Base-by-base conservation (phyloP, 2,888 invertebrate species). In the Stenchaetothrips biformis region DNA sequence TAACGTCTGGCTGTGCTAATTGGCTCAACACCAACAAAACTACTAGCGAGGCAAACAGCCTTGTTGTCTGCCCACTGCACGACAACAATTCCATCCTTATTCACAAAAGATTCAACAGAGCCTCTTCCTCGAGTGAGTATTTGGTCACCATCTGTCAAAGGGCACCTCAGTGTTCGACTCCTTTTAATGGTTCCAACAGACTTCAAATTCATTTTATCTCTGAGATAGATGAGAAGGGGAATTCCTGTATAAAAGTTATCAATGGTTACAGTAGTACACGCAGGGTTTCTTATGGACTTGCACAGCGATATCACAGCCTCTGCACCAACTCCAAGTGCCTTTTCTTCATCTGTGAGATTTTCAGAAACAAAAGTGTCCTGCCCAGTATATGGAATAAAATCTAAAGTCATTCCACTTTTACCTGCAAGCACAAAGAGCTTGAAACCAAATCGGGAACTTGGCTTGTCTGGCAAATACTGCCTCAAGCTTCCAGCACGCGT, bases 211-310 rank as follows among this genome's bases (percentile, higher is more conserved):
- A 67, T 67, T 4, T 18, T 53, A 18, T 67, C 21, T 21, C 67
- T n/a, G 0, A 67, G 21, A 21, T 67, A 67, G 21, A 21, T 21
- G 21, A 67, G 18, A 9, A 67, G 67, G 7, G 67, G 67, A 67
- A 67, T 18, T 18, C n/a, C n/a, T 21, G 67, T 67, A 21, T 67
- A n/a, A 67, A n/a, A 67, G 67, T 21, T 67, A 67, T 67, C 67
- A 67, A 67, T n/a, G 9, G 67, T 21, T 3, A 67, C 21, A 67
- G 67, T 67, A 21, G 67, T 67, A 8, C 21, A 9, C 7, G 8
- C 21, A 6, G n/a, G n/a, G n/a, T 3, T 67, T n/a, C 21, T 18
- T 6, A 67, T 67, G 18, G 6, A 18, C 9, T 67, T 67, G 21
- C 67, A n/a, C n/a, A 67, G 67, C 18, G 67, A 18, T 18, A 67